Conservation (phyloP, 1,140 invertebrate species). For the Tetragonula clypearis region DNA sequence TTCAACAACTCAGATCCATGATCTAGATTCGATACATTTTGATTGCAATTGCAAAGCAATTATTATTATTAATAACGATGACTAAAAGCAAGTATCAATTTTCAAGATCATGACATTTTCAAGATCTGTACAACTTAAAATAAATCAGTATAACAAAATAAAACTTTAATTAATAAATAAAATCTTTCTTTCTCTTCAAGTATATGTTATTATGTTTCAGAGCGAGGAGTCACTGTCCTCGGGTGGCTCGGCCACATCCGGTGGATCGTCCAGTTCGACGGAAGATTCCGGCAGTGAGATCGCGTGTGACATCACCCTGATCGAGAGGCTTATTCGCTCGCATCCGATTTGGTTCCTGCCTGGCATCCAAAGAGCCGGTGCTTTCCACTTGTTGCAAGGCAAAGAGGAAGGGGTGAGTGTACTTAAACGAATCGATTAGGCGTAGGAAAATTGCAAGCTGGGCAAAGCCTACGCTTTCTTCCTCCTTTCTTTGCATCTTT, state of each 20-base stretch:
- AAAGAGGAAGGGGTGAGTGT: slow-evolving; percentile 94
- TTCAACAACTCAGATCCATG: too few relatives aligned
- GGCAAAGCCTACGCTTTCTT: background rate
- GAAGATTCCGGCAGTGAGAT: slow-evolving; percentile 78
- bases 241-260: slow-evolving; percentile 76
- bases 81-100: too few relatives aligned
- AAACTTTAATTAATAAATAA: too few relatives aligned
- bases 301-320: slow-evolving; percentile 90
- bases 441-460: slow-evolving; percentile 29
- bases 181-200: background rate
- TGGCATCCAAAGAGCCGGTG: slow-evolving; percentile 94
- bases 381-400: slow-evolving; percentile 95
- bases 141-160: too few relatives aligned
- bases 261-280: slow-evolving; percentile 73
- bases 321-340: slow-evolving; percentile 93
- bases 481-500: background rate
- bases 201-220: slow-evolving; percentile 56
- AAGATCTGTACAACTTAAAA: too few relatives aligned
- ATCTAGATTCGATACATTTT: too few relatives aligned
- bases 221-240: slow-evolving; percentile 80
- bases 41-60: too few relatives aligned
- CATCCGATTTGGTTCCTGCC: slow-evolving; percentile 98
- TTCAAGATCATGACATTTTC: too few relatives aligned
- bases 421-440: slow-evolving; percentile 41
- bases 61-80: too few relatives aligned